Percentiles rank a stretch among this genome's conserved stretches.
These are phyloP conservation scores for Botia almorhae DNA, from an alignment of 2,797 vertebrate species.

Conservation along the genomic window DNA sequence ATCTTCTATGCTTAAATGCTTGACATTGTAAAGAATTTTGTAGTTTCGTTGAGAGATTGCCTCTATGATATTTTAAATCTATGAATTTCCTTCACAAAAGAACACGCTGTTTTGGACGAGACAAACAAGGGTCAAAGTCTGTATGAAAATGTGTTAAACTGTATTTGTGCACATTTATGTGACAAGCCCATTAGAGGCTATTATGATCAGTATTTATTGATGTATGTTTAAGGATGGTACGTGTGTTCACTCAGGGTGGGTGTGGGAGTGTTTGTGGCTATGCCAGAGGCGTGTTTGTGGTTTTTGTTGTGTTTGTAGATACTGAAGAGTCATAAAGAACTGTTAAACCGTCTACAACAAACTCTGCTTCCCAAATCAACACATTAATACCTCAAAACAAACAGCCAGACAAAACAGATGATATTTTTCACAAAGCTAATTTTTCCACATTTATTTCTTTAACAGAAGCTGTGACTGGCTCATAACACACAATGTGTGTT, in stretches of 20 bases:
- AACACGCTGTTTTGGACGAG: too few relatives aligned
- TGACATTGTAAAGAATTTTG: too few relatives aligned
- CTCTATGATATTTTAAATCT: too few relatives aligned
- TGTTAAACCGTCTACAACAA: neutral
- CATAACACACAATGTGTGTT: slow-evolving; percentile 11
- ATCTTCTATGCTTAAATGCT: too few relatives aligned
- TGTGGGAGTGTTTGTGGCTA: slow-evolving; percentile 1
- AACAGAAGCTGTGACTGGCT: slow-evolving; percentile 8
- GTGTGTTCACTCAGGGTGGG: neutral
- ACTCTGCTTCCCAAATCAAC: slow-evolving; percentile 28
- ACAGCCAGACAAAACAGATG: neutral
- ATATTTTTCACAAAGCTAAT: neutral
- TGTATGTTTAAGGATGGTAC: slow-evolving; percentile 15
- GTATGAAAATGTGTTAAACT: neutral
- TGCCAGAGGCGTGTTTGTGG: slow-evolving; percentile 2
- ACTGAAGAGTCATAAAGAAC: neutral
- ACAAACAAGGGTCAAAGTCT: too few relatives aligned
- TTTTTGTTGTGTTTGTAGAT: slow-evolving; percentile 9
- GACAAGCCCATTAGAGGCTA: neutral
- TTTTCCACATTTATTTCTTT: slow-evolving; percentile 12
- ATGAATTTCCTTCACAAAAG: too few relatives aligned
- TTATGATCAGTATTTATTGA: neutral
- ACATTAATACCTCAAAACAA: neutral
- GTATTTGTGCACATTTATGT: neutral
- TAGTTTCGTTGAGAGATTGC: too few relatives aligned